Base-by-base conservation (phyloP, 2,888 invertebrate genomes). In the Linnaemya vulpina region DNA sequence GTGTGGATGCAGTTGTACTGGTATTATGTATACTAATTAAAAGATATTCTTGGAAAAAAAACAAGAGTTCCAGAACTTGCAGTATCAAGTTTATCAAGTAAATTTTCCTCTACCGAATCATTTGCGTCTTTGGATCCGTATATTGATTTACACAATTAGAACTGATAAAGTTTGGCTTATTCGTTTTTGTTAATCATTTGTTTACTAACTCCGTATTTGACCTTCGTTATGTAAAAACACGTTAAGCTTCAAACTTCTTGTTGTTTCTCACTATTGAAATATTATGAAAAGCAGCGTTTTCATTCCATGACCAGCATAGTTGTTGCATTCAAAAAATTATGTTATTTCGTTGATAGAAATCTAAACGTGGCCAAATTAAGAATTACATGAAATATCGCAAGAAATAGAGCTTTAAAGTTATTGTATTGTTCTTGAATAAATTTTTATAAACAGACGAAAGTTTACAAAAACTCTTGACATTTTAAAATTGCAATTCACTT, bases 141-240 rank as follows among this genome's bases (percentile, higher is more conserved):
- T 75, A 71, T 84, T 65, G 75, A 75, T 79, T 70, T 74, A 73
- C 75, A 58, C 75, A 84, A 84, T 84, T 84, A 84, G 65, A 84
- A 79, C 43, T 79, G 30, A 84, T 78, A 77, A 71, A 67, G 70
- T 79, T 79, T 79, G 63, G 9, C 15, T 46, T 1, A 53, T 17
- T 17, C 62, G 38, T 17, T 75, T 30, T 67, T 58, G 1, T 20
- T 70, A 20, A n/a, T 68, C 9, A 7, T 78, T 38, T 70, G n/a
- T 15, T 43, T 4, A 22, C 17, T 25, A 22, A 58, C 17, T 43
- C 38, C 53, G 25, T 60, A 76, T 73, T 80, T 80, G 80, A 84
- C 80, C 84, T 80, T 84, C 76, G 73, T 71, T 82, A 65, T 76
- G 76, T 77, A 78, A 82, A n/a, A 82, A 63, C 71, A 83, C 68